phyloP scores from a whole-genome alignment of 2,888 invertebrate genomes.

The Phragmatobia fuliginosa region DNA sequence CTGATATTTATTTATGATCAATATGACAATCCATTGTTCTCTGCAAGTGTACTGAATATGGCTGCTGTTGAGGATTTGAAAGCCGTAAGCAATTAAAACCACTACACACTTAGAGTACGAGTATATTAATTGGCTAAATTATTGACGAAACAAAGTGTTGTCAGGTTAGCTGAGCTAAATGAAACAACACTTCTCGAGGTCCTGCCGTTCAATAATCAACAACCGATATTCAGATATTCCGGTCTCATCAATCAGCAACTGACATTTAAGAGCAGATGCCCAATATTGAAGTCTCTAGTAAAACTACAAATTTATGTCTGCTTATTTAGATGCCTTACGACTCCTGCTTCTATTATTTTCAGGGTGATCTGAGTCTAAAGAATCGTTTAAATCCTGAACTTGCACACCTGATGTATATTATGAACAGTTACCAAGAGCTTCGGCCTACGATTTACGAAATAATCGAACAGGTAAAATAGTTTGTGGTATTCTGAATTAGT shows the following conservation, averaged over 20 bases:
- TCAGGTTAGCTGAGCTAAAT: not conserved
- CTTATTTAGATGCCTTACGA: not conserved
- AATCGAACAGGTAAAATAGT: slow-evolving; percentile 61
- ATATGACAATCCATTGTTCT: slow-evolving; percentile 76
- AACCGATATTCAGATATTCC: not conserved
- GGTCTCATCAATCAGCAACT: not conserved
- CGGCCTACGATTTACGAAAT: slow-evolving; percentile 68
- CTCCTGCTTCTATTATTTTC: slow-evolving; percentile 24
- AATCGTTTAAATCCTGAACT: slow-evolving; percentile 79
- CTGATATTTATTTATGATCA: slow-evolving; percentile 78
- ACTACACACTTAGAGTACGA: no score
- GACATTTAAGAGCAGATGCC: not conserved
- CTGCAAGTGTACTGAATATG: slow-evolving; percentile 72
- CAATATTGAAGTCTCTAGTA: not conserved
- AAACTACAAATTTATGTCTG: not conserved
- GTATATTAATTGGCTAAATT: not conserved
- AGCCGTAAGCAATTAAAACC: slow-evolving; percentile 57
- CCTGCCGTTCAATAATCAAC: not conserved
- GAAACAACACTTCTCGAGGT: not conserved
- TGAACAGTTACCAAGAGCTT: slow-evolving; percentile 74
- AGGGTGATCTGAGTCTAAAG: slow-evolving; percentile 75
- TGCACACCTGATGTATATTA: slow-evolving; percentile 76
- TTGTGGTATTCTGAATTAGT: not conserved
- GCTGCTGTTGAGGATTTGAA: slow-evolving; percentile 77
- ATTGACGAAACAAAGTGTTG: not conserved